These are phyloP conservation scores for Oligia strigilis DNA, from an alignment of 2,888 invertebrate species.

Conservation along the genomic window DNA sequence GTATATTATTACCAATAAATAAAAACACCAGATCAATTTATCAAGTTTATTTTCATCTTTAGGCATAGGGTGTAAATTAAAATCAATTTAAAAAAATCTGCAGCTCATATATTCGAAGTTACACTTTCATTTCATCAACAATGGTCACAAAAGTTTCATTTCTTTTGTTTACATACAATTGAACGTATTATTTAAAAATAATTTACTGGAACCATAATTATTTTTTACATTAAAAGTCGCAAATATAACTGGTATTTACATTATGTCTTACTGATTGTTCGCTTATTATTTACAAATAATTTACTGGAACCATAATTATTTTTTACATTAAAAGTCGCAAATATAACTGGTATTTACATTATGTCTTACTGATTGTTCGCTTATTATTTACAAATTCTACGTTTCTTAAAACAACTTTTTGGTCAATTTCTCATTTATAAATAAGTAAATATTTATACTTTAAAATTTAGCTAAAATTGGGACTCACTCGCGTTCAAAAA, in stretches of 20 bases:
- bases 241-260: constrained; percentile 88
- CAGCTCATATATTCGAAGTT: constrained; percentile 90
- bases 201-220: constrained; percentile 82
- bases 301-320: constrained; percentile 82
- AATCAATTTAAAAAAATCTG: constrained; percentile 86
- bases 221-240: constrained; percentile 84
- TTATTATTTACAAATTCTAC: constrained; percentile 82
- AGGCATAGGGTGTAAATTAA: constrained; percentile 73
- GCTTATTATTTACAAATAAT: constrained; percentile 83
- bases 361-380: constrained; percentile 78
- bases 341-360: constrained; percentile 87
- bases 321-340: constrained; percentile 86
- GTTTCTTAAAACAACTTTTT: constrained; percentile 86
- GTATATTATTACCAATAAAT: constrained; percentile 16
- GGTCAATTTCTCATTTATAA: constrained; percentile 88
- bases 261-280: constrained; percentile 78
- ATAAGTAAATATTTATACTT: constrained; percentile 73
- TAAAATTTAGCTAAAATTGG: constrained; percentile 73
- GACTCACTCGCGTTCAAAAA: constrained; percentile 73
- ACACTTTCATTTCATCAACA: constrained; percentile 89
- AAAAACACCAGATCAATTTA: constrained; percentile 16
- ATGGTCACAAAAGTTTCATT: constrained; percentile 88
- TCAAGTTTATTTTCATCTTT: constrained; percentile 53
- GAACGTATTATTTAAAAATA: constrained; percentile 85
- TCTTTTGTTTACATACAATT: constrained; percentile 83